Evolutionary conservation across 2,888 invertebrate species (phyloP), one percentile per base, ranked within the genome.

Genomic region (Cremastinae sp.): DNA sequence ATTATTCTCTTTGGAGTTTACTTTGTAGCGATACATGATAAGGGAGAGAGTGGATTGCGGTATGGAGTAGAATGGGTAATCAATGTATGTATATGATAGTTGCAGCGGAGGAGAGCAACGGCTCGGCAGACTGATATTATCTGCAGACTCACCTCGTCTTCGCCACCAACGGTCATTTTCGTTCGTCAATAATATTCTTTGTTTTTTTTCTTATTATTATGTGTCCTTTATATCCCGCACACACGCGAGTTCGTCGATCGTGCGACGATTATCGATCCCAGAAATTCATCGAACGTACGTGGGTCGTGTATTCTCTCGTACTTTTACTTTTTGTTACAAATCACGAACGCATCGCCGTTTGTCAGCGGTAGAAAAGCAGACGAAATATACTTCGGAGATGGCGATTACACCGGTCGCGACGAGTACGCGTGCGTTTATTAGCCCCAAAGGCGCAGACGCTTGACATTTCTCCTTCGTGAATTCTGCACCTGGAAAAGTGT

Each of bases 301-400:
- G 14, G n/a, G n/a, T n/a, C n/a, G n/a, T n/a, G n/a, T n/a, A n/a
- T n/a, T n/a, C n/a, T n/a, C n/a, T n/a, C n/a, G n/a, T n/a, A n/a
- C n/a, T n/a, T 49, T 39, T 20, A 18, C 18, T 61, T 61, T 5
- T 1, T 9, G 18, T 8, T 49, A 12, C 16, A 8, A n/a, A 16
- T 8, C 28, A 28, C n/a, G 3, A 45, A 18, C 43, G 37, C 35
- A 37, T 18, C 16, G 28, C 51, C 68, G 39, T 79, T 43, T 78
- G 74, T 80, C 75, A 81, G 80, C 78, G 80, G 70, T 68, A 47
- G n/a, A 49, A 64, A 74, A 82, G 80, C 81, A 83, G 81, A 79
- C 82, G 83, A 84, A 80, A 79, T 79, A 81, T 69, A n/a, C n/a
- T n/a, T 75, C 79, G 49, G n/a, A 28, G 80, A 83, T 81, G 81